Evolutionary conservation across 2,888 invertebrate genomes (phyloP), one percentile per base, ranked within the genome.

Genomic region (Drepanosiphum platanoidis): DNA sequence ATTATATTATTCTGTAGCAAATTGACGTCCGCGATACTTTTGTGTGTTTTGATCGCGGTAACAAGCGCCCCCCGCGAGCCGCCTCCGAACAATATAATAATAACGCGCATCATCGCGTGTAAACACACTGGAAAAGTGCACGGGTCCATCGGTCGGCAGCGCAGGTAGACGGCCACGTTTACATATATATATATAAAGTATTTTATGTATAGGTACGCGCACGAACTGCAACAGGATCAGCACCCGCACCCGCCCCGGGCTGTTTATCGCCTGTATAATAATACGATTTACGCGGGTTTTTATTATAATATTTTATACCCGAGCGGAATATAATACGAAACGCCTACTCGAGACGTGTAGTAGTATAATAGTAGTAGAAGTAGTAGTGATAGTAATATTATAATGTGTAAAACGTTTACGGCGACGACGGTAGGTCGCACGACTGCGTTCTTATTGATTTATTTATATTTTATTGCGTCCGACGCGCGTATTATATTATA

Each of bases 1-100:
- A n/a, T n/a, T 27, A 8, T 30, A 61, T 61, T 61, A 30, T 64
- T 64, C 1, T n/a, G 8, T n/a, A 11, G 64, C 64, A 13, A 64
- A 64, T 64, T 30, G 64, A 64, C 64, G 64, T 64, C 46, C 64
- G 64, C 61, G n/a, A 22, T n/a, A 8, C 52, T 52, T 52, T 15
- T 52, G 22, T n/a, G 22, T 64, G 27, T 64, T 64, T 30, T 64
- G 64, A 64, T 64, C 13, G 64, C 64, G 64, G 64, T 64, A 64
- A 64, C 64, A 13, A 64, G 64, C 61, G n/a, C n/a, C 9, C 61
- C n/a, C 46, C 18, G 46, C 52, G 52, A 9, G n/a, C 11, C 42
- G 42, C 42, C 42, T 42, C 1, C 22, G 27, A 61, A 61, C 22
- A 64, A 30, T 30, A 30, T 61, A 61, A 30, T 30, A 64, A 64